Evolutionary conservation across 2,888 invertebrate species (phyloP), one percentile per base, ranked within the genome.

Genomic region (Drosophila quasianomalipes): DNA sequence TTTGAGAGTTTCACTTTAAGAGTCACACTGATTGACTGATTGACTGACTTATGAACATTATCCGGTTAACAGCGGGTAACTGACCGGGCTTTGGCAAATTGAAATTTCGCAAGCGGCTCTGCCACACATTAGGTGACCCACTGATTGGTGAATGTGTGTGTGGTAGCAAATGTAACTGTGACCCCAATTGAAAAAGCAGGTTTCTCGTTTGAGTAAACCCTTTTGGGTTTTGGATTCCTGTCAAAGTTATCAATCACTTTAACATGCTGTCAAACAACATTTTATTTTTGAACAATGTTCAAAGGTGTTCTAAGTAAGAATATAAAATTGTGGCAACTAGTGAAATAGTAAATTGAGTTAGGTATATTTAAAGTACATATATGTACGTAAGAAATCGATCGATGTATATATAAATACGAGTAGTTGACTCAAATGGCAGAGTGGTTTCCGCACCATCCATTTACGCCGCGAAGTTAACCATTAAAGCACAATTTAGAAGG

Each of bases 121-220:
- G 64, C 58, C 26, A 63, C 70, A 61, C 70, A 73, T 65, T 61
- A 54, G 54, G 65, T 77, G 76, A 77, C 76, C 73, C 61, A 47
- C 7, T 14, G 14, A 47, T 47, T 47, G 47, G 47, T 41, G 41
- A 41, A 41, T 44, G 22, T 22, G 41, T 10, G 41, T 44, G n/a
- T 19, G 39, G n/a, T 47, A 14, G 22, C 22, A 47, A 14, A 22
- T 14, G 47, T 28, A 16, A 30, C 51, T n/a, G 12, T 28, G 28
- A 30, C 28, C 49, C 49, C 28, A 28, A 51, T 22, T 47, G 22
- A 22, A 7, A 44, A 47, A 7, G 0, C 4, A 7, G 22, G 7
- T 22, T 22, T 47, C 6, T 22, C 22, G 14, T 47, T 22, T 22
- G 9, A 14, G 4, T 47, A 14, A 47, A 22, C 14, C 14, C 14